Conservation (phyloP, 2,113 vertebrate species). For the Acrocephalus kingi region DNA sequence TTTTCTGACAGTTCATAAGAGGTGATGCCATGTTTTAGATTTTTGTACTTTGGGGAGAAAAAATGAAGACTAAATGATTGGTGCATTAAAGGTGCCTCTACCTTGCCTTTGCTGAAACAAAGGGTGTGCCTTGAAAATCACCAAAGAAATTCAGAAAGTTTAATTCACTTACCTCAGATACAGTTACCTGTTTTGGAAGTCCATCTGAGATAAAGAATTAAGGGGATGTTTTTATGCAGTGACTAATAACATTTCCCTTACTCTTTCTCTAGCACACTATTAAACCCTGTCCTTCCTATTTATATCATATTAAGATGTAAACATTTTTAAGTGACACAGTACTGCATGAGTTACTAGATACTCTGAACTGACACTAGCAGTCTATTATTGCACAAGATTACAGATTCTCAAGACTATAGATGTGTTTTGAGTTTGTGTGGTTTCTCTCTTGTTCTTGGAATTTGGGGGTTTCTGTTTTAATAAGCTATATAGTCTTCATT, state of each 20-base stretch:
- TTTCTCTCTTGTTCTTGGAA: background rate
- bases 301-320: background rate
- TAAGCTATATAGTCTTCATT: background rate
- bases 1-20: background rate
- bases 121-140: constrained; percentile 26
- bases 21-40: background rate
- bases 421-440: background rate
- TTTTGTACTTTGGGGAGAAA: background rate
- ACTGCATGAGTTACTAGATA: background rate
- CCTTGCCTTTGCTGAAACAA: constrained; percentile 13
- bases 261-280: background rate
- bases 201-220: background rate
- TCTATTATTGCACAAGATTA: background rate
- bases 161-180: background rate
- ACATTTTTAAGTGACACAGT: background rate
- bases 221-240: background rate
- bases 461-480: background rate
- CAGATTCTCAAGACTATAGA: background rate
- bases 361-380: background rate
- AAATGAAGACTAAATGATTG: background rate
- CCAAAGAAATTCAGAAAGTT: background rate
- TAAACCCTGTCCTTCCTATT: background rate
- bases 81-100: background rate
- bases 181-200: background rate
- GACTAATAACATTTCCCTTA: background rate